phyloP scores from a whole-genome alignment of 2,888 invertebrate genomes.

The Agrochola circellaris region DNA sequence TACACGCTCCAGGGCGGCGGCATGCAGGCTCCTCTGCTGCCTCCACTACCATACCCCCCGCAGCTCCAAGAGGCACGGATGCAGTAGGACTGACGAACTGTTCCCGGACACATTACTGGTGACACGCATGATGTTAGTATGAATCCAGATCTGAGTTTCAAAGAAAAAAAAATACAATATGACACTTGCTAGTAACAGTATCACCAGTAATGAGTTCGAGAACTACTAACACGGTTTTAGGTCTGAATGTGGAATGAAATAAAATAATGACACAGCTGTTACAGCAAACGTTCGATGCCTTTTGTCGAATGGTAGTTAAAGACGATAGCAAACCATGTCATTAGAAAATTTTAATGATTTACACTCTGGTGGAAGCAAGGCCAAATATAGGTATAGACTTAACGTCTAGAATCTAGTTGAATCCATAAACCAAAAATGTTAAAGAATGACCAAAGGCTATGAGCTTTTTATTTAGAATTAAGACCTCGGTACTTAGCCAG shows the following conservation, averaged over 20 bases:
- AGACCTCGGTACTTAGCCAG: slow-evolving; percentile 67
- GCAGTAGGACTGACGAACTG: slow-evolving; percentile 88
- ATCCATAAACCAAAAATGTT: slow-evolving; percentile 82
- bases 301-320: slow-evolving; percentile 51
- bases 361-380: slow-evolving; percentile 69
- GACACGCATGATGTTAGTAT: slow-evolving; percentile 36
- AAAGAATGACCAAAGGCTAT: slow-evolving; percentile 88
- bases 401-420: slow-evolving; percentile 75
- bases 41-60: slow-evolving; percentile 92
- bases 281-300: slow-evolving; percentile 56
- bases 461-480: slow-evolving; percentile 83
- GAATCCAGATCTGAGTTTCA: slow-evolving; percentile 65
- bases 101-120: slow-evolving; percentile 60
- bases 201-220: slow-evolving; percentile 63
- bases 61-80: slow-evolving; percentile 94
- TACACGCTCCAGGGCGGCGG: slow-evolving; percentile 92
- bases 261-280: slow-evolving; percentile 66
- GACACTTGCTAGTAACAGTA: slow-evolving; percentile 42
- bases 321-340: slow-evolving; percentile 65
- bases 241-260: slow-evolving; percentile 60
- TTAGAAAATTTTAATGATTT: slow-evolving; percentile 55
- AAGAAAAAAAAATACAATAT: slow-evolving; percentile 30
- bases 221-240: slow-evolving; percentile 53
- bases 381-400: slow-evolving; percentile 81
- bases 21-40: slow-evolving; percentile 91